A percentile compares a stretch with the other conserved stretches of the same genome.
Evolutionary conservation across 2,797 vertebrate genomes (phyloP).

Genomic region (Monodelphis domestica): DNA sequence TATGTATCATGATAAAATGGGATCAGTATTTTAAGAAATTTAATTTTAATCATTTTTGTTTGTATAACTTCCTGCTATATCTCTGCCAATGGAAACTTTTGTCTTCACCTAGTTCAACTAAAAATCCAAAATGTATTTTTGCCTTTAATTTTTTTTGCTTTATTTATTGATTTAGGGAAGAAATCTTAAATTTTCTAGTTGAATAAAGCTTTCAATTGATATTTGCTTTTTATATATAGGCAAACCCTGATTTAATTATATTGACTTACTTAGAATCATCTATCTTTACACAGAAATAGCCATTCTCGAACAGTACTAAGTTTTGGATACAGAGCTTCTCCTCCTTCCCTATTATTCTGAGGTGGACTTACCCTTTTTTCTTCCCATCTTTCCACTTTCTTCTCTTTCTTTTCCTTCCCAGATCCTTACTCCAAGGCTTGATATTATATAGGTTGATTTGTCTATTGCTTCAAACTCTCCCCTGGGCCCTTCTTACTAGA

Average conservation of each 20-base stretch:
- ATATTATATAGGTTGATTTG: neutral
- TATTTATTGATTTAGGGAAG: neutral
- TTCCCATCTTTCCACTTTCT: neutral
- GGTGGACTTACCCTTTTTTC: neutral
- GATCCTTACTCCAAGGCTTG: neutral
- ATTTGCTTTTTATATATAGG: neutral
- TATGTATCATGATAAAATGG: slow-evolving; percentile 78
- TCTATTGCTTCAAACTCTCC: neutral
- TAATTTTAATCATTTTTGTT: slow-evolving; percentile 14
- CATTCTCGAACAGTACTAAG: neutral
- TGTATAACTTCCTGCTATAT: neutral
- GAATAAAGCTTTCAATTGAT: neutral
- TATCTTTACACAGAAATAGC: neutral
- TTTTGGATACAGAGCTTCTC: neutral
- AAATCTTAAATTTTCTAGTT: neutral
- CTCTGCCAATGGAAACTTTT: neutral
- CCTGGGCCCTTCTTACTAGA: neutral
- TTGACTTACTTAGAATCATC: neutral
- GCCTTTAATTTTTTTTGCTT: neutral
- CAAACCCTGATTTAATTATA: neutral
- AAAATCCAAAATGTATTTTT: neutral
- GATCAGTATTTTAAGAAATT: slow-evolving; percentile 21
- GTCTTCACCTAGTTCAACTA: slow-evolving; percentile 35
- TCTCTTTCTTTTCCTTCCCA: neutral
- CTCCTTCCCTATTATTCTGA: neutral